These are phyloP conservation scores for Platichthys stellatus DNA, from an alignment of 2,113 vertebrate genomes.

Conservation along the genomic window DNA sequence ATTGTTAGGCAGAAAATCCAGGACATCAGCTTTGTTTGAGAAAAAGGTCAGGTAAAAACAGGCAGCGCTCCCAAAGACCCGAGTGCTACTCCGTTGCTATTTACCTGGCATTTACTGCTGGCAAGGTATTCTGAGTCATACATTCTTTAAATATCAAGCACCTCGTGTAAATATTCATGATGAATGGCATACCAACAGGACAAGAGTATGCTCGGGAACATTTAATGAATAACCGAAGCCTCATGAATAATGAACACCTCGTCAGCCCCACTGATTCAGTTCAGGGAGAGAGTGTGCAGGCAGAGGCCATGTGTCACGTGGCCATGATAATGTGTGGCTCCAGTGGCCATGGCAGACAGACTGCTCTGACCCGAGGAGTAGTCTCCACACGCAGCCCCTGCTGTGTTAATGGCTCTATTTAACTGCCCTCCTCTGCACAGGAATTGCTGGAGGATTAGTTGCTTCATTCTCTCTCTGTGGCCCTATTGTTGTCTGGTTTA, in stretches of 20 bases:
- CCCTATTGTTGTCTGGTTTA: constrained; percentile 52
- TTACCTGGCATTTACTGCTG: constrained; percentile 75
- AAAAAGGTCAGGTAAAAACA: constrained; percentile 67
- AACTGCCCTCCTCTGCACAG: constrained; percentile 54
- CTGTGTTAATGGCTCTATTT: constrained; percentile 61
- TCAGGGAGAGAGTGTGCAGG: constrained; percentile 28
- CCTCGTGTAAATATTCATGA: constrained; percentile 75
- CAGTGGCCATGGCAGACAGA: background rate
- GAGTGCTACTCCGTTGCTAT: constrained; percentile 51
- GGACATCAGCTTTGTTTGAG: constrained; percentile 43
- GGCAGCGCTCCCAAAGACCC: constrained; percentile 23
- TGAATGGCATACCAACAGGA: constrained; percentile 53
- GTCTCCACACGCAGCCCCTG: constrained; percentile 42
- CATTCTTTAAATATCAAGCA: constrained; percentile 74
- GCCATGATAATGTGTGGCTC: constrained; percentile 3
- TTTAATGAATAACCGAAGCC: constrained; percentile 72
- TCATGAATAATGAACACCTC: constrained; percentile 69
- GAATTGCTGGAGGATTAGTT: constrained; percentile 64
- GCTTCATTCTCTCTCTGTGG: constrained; percentile 53
- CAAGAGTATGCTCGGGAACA: constrained; percentile 49
- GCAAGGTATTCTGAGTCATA: constrained; percentile 66
- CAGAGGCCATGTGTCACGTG: background rate
- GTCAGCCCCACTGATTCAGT: constrained; percentile 4
- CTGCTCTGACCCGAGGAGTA: constrained; percentile 31
- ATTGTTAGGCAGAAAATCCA: constrained; percentile 39